Evolutionary conservation across 1,140 invertebrate genomes (phyloP).

Genomic region (Eupeodes corollae): DNA sequence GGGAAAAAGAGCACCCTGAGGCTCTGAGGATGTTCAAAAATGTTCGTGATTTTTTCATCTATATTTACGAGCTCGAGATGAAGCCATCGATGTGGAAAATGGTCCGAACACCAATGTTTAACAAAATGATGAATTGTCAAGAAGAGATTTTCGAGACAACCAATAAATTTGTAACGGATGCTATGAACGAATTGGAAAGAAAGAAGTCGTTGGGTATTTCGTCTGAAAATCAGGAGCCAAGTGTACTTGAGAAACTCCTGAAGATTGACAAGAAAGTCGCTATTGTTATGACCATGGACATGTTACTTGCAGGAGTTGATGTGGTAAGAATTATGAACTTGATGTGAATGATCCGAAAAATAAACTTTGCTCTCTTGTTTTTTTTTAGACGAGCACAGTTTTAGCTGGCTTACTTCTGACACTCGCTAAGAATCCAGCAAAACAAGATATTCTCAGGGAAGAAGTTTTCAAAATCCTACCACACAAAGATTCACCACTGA

Average conservation of each 20-base stretch:
- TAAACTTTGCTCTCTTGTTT: not conserved
- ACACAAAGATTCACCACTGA: constrained; percentile 36
- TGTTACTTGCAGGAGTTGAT: constrained; percentile 59
- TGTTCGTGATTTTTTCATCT: constrained; percentile 46
- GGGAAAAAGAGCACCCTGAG: constrained; percentile 35
- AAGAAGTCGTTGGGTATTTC: constrained; percentile 17
- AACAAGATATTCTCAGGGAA: constrained; percentile 50
- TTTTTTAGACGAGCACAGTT: not conserved
- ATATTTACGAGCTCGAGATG: constrained; percentile 46
- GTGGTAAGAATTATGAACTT: constrained; percentile 40
- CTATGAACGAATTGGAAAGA: constrained; percentile 1
- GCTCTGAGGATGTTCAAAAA: constrained; percentile 46
- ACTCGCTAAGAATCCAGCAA: constrained; percentile 43
- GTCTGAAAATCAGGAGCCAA: constrained; percentile 17
- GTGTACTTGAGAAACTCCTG: constrained; percentile 44
- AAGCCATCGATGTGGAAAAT: constrained; percentile 47
- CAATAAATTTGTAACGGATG: not conserved
- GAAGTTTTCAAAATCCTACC: constrained; percentile 44
- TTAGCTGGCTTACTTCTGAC: not conserved
- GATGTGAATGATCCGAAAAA: not conserved
- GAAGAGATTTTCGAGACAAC: constrained; percentile 10
- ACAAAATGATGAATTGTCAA: constrained; percentile 39
- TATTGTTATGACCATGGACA: constrained; percentile 51
- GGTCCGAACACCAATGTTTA: constrained; percentile 41
- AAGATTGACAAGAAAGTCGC: constrained; percentile 45